phyloP scores from a whole-genome alignment of 2,797 vertebrate species.

The Pseudocheirus occidentalis region DNA sequence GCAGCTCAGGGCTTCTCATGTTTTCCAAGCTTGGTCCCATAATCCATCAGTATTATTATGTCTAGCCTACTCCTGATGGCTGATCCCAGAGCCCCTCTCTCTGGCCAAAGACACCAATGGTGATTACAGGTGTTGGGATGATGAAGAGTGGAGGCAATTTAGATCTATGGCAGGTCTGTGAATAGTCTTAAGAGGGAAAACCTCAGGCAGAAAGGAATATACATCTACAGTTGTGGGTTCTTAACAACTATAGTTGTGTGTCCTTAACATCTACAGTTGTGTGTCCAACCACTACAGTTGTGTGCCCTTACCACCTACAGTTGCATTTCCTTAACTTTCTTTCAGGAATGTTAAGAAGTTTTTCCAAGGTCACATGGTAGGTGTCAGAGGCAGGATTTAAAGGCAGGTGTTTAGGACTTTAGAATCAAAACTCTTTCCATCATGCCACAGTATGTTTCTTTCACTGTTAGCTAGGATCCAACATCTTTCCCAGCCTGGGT shows the following conservation, averaged over 20 bases:
- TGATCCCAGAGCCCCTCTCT: background rate
- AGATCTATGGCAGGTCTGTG: background rate
- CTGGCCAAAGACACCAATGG: background rate
- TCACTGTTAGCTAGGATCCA: too few relatives aligned
- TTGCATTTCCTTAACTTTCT: background rate
- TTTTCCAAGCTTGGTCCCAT: background rate
- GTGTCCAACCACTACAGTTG: too few relatives aligned
- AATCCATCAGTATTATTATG: background rate
- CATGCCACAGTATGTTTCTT: too few relatives aligned
- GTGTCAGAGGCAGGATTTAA: too few relatives aligned
- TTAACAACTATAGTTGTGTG: too few relatives aligned
- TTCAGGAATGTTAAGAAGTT: background rate
- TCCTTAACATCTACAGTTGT: background rate
- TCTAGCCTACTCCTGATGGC: background rate
- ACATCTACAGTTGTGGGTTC: background rate
- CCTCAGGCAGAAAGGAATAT: background rate
- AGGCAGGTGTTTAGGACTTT: background rate
- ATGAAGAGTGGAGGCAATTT: background rate
- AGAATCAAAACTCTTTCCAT: background rate
- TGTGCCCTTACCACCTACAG: background rate
- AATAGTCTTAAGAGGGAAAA: background rate
- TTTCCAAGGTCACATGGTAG: background rate
- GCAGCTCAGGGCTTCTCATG: background rate
- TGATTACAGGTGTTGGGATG: background rate
- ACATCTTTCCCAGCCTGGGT: too few relatives aligned